phyloP scores from a whole-genome alignment of 1,140 invertebrate species.

The Panonychus citri region DNA sequence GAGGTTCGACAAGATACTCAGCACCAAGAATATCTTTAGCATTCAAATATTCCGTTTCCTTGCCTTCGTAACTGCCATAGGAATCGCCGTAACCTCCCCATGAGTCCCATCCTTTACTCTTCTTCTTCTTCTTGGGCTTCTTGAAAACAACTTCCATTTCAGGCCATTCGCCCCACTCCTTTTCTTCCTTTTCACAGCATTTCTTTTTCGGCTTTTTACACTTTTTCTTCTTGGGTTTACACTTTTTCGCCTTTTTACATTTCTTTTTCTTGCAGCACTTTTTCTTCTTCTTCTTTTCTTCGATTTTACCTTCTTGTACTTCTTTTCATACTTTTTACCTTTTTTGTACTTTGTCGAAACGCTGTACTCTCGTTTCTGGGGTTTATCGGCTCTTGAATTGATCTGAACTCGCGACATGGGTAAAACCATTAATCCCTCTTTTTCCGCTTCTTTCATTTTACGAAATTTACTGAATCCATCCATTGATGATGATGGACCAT shows the following conservation, averaged over 20 bases:
- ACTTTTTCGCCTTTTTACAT: background rate
- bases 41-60: background rate
- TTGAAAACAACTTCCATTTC: background rate
- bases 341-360: too few relatives aligned
- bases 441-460: too few relatives aligned
- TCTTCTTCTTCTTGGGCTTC: background rate
- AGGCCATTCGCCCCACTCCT: background rate
- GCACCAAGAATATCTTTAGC: background rate
- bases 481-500: too few relatives aligned
- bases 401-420: too few relatives aligned
- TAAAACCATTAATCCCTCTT: too few relatives aligned
- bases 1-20: background rate
- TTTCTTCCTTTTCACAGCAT: background rate
- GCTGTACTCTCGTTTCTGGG: too few relatives aligned
- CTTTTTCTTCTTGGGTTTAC: background rate
- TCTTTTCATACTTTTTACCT: background rate
- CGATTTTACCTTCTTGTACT: background rate
- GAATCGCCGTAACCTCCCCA: background rate
- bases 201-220: background rate
- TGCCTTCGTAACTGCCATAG: background rate
- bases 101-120: background rate
- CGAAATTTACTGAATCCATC: too few relatives aligned
- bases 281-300: background rate
- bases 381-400: too few relatives aligned
- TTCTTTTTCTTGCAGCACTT: background rate